Evolutionary conservation across 2,113 vertebrate species (phyloP).

Genomic region (Plectropomus leopardus): DNA sequence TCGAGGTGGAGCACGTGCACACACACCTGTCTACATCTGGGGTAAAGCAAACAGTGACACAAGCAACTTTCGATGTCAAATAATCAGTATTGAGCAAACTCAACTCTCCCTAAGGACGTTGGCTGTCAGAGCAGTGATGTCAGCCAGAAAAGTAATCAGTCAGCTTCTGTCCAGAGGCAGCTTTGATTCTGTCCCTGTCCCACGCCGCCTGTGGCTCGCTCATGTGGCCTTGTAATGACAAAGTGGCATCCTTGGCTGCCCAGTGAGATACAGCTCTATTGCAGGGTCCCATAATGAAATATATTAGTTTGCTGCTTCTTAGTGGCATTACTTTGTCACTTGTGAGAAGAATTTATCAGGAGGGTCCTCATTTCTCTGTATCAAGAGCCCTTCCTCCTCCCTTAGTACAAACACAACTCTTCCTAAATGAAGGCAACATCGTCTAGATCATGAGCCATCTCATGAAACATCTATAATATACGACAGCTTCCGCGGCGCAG

Average conservation of each 20-base stretch:
- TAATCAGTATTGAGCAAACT: conserved; percentile 60
- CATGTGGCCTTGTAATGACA: conserved; percentile 80
- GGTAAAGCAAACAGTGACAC: conserved; percentile 25
- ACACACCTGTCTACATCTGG: conserved; percentile 19
- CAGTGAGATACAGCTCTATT: conserved; percentile 78
- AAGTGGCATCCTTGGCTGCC: conserved; percentile 77
- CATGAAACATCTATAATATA: conserved; percentile 75
- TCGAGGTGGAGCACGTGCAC: background rate
- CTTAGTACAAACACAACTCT: conserved; percentile 76
- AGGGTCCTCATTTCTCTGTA: conserved; percentile 71
- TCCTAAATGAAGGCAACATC: conserved; percentile 73
- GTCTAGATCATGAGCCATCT: conserved; percentile 65
- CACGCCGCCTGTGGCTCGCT: conserved; percentile 35
- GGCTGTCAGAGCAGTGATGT: conserved; percentile 63
- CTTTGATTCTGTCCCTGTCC: conserved; percentile 67
- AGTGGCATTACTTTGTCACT: conserved; percentile 76
- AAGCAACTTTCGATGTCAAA: conserved; percentile 59
- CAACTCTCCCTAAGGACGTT: conserved; percentile 53
- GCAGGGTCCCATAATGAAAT: conserved; percentile 70
- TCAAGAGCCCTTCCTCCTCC: conserved; percentile 69
- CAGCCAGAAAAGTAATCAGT: conserved; percentile 73
- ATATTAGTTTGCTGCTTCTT: conserved; percentile 74
- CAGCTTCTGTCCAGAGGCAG: conserved; percentile 59
- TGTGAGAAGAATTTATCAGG: conserved; percentile 69
- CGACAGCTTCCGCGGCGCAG: conserved; percentile 47